A percentile compares a stretch with the other conserved stretches of the same genome.
Evolutionary conservation across 1,140 invertebrate genomes (phyloP).

Genomic region (Mamestra configurata): DNA sequence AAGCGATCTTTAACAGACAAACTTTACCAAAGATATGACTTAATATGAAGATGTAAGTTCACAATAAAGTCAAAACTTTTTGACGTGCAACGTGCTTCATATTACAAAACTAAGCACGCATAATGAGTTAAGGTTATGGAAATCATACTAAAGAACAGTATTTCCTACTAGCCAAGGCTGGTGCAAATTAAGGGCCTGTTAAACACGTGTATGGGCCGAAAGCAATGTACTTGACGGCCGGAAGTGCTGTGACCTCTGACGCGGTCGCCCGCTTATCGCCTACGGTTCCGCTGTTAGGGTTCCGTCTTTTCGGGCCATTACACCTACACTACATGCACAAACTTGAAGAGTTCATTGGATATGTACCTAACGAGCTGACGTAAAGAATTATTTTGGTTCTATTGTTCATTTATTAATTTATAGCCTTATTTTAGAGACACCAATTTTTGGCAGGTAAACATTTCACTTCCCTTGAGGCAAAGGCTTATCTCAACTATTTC

Average conservation of each 20-base stretch:
- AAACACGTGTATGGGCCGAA: slow-evolving; percentile 50
- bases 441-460: too few species aligned
- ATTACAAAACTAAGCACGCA: slow-evolving; percentile 1
- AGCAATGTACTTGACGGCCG: slow-evolving; percentile 31
- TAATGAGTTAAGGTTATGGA: not conserved
- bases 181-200: slow-evolving; percentile 47
- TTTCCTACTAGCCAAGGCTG: slow-evolving; percentile 37
- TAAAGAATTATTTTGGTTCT: too few species aligned
- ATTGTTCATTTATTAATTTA: too few species aligned
- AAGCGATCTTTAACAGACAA: too few species aligned
- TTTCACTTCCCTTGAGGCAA: too few species aligned
- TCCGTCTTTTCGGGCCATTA: not conserved
- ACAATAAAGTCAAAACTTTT: not conserved
- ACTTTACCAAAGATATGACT: too few species aligned
- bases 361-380: too few species aligned
- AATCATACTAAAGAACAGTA: slow-evolving; percentile 16
- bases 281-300: slow-evolving; percentile 25
- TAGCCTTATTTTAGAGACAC: too few species aligned
- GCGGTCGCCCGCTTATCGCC: slow-evolving; percentile 47
- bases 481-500: too few species aligned
- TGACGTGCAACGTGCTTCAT: not conserved
- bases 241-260: slow-evolving; percentile 38
- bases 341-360: not conserved
- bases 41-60: too few species aligned
- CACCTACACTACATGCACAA: slow-evolving; percentile 5